Evolutionary conservation across 1,140 invertebrate species (phyloP), one percentile per base, ranked within the genome.

Genomic region (Chlorops oryzae): DNA sequence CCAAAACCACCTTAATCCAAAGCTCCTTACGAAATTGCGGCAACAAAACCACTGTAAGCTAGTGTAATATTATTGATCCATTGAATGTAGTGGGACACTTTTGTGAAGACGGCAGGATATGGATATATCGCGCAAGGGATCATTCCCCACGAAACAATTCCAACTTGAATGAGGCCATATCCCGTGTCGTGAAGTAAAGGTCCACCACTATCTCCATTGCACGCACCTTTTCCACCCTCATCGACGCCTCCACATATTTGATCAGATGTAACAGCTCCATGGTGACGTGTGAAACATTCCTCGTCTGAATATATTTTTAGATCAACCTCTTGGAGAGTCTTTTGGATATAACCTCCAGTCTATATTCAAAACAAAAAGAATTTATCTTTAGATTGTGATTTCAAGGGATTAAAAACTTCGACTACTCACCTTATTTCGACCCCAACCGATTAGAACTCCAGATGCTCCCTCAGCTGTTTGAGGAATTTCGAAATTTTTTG

Each of bases 181-280:
- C n/a, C n/a, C n/a, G n/a, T n/a, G 10, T 64, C 43, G 7, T 55
- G 56, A 13, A 73, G n/a, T 0, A 77, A 54, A 0, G 75, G 74
- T 9, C 75, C 75, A 10, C 75, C 75, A 1, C 72, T 75, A 45
- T 74, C 73, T 2, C 75, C 74, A 34, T 62, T 74, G 57, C 74
- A 75, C 51, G 75, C 73, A n/a, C 74, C 74, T 56, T 73, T 73
- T 17, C 73, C 71, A 3, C 74, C 74, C 40, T 68, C 73, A 47
- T 62, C 59, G 13, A 73, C 59, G 5, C 73, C 74, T 1, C 65
- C 68, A 42, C 74, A 75, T 46, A 75, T 63, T 38, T 75, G 70
- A 10, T 66, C 59, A 1, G n/a, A 24, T 7, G 59, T 50, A 23
- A 66, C 64, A 10, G 23, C 27, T 1, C 57, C 60, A 1, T 55